Base-by-base conservation (phyloP, 2,888 invertebrate species). In the Yponomeuta sedellus region DNA sequence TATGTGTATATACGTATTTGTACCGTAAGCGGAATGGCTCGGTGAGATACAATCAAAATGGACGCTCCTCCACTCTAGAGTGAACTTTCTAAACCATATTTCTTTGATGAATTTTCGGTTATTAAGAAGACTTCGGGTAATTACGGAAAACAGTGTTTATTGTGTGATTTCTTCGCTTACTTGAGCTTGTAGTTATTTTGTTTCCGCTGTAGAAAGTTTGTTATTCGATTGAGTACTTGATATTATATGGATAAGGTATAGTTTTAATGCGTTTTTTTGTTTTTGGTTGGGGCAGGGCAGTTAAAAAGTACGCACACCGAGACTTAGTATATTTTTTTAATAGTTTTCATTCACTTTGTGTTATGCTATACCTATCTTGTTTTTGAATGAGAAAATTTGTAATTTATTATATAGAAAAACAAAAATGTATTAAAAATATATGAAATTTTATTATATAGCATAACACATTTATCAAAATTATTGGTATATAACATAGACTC, bases 41-140 rank as follows among this genome's bases (percentile, higher is more conserved):
- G 77, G 76, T 52, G 77, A 82, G 82, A 85, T 85, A 84, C 79
- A 79, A 85, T 85, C 84, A 82, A 82, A 61, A 81, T 77, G 78
- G 77, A 81, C 77, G 79, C 77, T 75, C 74, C 77, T 76, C 74
- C 73, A 76, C 77, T 76, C 74, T 74, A 77, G 76, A 77, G 74
- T 78, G 74, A 80, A 86, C 86, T 87, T 87, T 86, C 86, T 86
- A 86, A 85, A 83, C 72, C 74, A 81, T 81, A 80, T 78, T 77
- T 78, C 79, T 72, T 72, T 73, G 63, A 44, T 40, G 63, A 63
- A 63, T 63, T 63, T 20, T 22, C 12, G 63, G 66, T 66, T 66
- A 64, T 64, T 63, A 52, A 52, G 44, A 52, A 52, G 44, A 16
- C 44, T 52, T 52, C 16, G 44, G 44, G 44, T 52, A 52, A 52